Base-by-base conservation (phyloP, 53 echinoderm and acorn worm genomes). In the Apostichopus leukothele region DNA sequence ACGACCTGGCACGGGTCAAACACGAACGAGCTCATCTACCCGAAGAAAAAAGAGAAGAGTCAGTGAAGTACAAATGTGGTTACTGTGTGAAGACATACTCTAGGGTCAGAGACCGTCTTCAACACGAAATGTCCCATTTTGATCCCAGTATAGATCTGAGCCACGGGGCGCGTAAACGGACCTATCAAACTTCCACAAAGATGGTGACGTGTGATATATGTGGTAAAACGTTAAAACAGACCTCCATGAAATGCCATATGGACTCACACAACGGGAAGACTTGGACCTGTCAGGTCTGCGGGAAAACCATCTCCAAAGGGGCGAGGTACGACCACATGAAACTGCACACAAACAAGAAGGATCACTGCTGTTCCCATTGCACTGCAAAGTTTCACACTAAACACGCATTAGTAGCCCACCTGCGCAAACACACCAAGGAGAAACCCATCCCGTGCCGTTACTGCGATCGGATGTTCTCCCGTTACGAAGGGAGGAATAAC, bases 231-330 rank as follows among this genome's bases (percentile, higher is more conserved):
- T 74, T 86, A 18, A 86, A 71, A 23, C 52, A 74, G 51, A 19
- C 52, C 1, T 86, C 87, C 9, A 74, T 86, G 74, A 73, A 19
- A 52, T 50, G 18, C 73, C 87, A 86, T 54, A 71, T 74, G 87
- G 74, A 19, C 8, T 19, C 74, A 1, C 53, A 87, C 16, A 53
- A 20, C 22, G 54, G 14, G 9, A 75, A 74, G 51, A 87, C 75
- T 51, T 87, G 53, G 52, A 87, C 75, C 14, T 87, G 88, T n/a
- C 50, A 74, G 5, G 39, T 87, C 18, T 87, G 88, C 51, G 74
- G 75, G 16, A 87, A 87, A 51, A 19, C 88, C 22, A 74, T 87
- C 9, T 50, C 53, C 6, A 23, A 51, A n/a, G 74, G 53, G n/a
- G 23, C 53, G 1, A 50, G 60, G 54, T 87, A 74, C 53, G 20